Evolutionary conservation across 1,140 invertebrate species (phyloP), one percentile per base, ranked within the genome.

Genomic region (Orius insidiosus): DNA sequence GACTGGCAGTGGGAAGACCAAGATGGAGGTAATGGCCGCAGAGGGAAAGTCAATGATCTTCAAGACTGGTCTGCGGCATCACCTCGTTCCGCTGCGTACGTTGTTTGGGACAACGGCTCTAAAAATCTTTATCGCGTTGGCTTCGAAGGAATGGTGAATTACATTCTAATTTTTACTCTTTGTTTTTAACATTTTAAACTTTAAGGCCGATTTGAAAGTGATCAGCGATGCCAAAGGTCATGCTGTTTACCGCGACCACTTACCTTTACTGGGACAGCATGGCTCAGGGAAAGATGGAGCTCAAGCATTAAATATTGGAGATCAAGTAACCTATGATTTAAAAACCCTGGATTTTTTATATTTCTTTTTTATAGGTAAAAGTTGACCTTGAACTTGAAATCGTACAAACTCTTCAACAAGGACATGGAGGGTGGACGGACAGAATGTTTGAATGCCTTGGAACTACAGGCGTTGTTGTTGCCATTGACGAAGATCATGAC

Each of bases 1-100:
- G 88, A 93, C 58, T 93, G 88, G 88, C 89, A 95, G 64, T 97
- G 92, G 92, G 90, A 96, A 66, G 90, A 97, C 64, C 93, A 97
- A 66, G 88, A 89, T 68, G 88, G 88, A 48, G 89, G 89, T 5
- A 90, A 90, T 63, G 85, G 87, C 0, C 69, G 87, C 30, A 66
- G 89, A 48, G 92, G 92, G 8, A 96, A 96, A 72, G 87, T 96
- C 1, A 93, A 92, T 59, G 92, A 96, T 64, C 76, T 97, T 45
- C 90, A 96, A 68, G 92, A 98, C 61, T 98, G 93, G 93, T 94
- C 89, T 53, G 87, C 88, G 33, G 83, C 87, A 2, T 93, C 88
- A 62, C 90, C 90, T 18, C 69, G 90, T 43, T 94, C 87, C 50
- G 92, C 92, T 43, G 90, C 89, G n/a, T 96, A 95, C 67, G 85